Evolutionary conservation across 2,113 vertebrate genomes (phyloP).

Genomic region (Tenebrosternarchus preto): DNA sequence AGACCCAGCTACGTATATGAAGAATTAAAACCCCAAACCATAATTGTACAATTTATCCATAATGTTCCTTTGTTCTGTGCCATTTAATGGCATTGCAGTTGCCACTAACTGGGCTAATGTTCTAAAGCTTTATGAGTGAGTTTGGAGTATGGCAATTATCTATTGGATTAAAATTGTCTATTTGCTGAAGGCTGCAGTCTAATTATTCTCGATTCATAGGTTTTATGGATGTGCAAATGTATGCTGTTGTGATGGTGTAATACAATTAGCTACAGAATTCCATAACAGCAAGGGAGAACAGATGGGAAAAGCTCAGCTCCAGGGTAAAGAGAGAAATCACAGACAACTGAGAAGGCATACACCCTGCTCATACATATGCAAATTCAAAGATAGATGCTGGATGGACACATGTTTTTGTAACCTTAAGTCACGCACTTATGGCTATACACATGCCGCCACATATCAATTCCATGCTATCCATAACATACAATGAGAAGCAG

Average conservation of each 20-base stretch:
- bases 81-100: slow-evolving; percentile 43
- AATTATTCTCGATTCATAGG: slow-evolving; percentile 45
- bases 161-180: slow-evolving; percentile 33
- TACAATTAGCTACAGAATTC: slow-evolving; percentile 22
- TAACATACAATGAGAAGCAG: slow-evolving; percentile 3
- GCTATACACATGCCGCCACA: neutral
- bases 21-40: slow-evolving; percentile 15
- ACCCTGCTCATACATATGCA: too few relatives aligned
- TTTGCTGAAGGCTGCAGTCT: slow-evolving; percentile 19
- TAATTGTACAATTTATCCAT: slow-evolving; percentile 14
- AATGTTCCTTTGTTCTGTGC: slow-evolving; percentile 13
- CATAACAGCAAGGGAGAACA: neutral
- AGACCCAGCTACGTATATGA: neutral
- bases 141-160: slow-evolving; percentile 29
- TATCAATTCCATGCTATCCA: neutral
- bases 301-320: slow-evolving; percentile 6
- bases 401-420: neutral
- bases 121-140: slow-evolving; percentile 25
- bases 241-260: slow-evolving; percentile 32
- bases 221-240: slow-evolving; percentile 53
- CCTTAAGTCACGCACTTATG: slow-evolving; percentile 2
- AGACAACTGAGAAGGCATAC: neutral
- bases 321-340: neutral
- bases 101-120: slow-evolving; percentile 60
- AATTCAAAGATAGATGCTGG: neutral